Conservation (phyloP, 2,113 vertebrate genomes). For the Tretioscincus oriximinensis region DNA sequence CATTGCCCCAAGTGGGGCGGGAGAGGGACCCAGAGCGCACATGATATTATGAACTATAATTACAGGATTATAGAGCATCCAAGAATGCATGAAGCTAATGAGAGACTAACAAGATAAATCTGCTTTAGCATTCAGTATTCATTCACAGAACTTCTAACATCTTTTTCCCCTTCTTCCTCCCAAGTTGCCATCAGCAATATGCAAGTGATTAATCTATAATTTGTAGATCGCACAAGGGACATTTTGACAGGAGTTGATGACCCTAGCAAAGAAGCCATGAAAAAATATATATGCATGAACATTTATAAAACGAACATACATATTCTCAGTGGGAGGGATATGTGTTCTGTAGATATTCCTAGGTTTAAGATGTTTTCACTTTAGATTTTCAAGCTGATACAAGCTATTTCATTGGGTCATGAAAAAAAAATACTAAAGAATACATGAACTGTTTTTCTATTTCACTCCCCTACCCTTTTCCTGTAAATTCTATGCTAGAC, state of each 20-base stretch:
- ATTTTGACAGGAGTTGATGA: background rate
- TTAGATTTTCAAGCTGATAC: background rate
- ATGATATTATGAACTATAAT: constrained; percentile 28
- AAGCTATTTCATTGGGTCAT: background rate
- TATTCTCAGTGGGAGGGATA: background rate
- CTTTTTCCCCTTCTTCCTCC: constrained; percentile 13
- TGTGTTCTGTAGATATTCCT: background rate
- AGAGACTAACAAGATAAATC: constrained; percentile 34
- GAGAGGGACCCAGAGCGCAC: background rate
- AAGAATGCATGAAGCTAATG: constrained; percentile 25
- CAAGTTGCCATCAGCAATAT: constrained; percentile 2
- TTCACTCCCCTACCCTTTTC: background rate
- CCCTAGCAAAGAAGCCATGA: constrained; percentile 12
- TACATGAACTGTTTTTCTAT: background rate
- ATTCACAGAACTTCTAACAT: background rate
- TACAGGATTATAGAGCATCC: constrained; percentile 18
- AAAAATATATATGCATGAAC: constrained; percentile 5
- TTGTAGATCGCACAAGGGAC: constrained; percentile 6
- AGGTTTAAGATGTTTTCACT: background rate
- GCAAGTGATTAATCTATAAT: constrained; percentile 25
- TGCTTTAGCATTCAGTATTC: constrained; percentile 19
- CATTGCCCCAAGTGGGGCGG: background rate
- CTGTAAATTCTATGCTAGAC: background rate
- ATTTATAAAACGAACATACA: background rate
- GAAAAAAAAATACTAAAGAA: background rate